phyloP scores from a whole-genome alignment of 1,140 invertebrate species.

The Tachypleus tridentatus region DNA sequence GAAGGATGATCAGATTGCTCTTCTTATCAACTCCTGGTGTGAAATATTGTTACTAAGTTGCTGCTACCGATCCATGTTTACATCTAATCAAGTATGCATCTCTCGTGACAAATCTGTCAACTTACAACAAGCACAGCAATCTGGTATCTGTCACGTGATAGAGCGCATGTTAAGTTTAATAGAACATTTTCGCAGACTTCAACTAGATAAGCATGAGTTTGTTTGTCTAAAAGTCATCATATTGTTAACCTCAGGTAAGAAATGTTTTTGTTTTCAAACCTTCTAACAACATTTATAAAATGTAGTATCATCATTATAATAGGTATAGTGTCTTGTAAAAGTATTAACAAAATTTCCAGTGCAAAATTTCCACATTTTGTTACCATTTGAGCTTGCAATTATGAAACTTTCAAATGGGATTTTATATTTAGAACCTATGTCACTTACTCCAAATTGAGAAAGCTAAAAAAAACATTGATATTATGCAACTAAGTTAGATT shows the following conservation, averaged over 20 bases:
- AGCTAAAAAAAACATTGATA: too few species aligned
- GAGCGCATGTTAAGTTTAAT: slow-evolving; percentile 89
- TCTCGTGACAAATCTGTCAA: slow-evolving; percentile 51
- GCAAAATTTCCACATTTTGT: too few species aligned
- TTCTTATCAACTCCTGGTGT: slow-evolving; percentile 96
- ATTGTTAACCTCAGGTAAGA: slow-evolving; percentile 74
- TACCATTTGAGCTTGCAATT: too few species aligned
- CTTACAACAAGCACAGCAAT: slow-evolving; percentile 54
- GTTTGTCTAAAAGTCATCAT: slow-evolving; percentile 89
- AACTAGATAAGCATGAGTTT: slow-evolving; percentile 93
- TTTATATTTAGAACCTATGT: too few species aligned
- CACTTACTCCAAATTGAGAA: too few species aligned
- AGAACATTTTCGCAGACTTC: slow-evolving; percentile 71
- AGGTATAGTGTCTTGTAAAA: too few species aligned
- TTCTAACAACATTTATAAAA: too few species aligned
- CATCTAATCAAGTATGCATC: slow-evolving; percentile 55
- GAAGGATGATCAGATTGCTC: slow-evolving; percentile 92
- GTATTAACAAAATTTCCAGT: too few species aligned
- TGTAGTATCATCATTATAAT: too few species aligned
- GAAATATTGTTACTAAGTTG: slow-evolving; percentile 81
- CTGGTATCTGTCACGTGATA: slow-evolving; percentile 64
- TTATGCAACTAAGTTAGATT: too few species aligned
- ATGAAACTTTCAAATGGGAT: too few species aligned
- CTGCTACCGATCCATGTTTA: slow-evolving; percentile 74
- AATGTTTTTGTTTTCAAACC: too few species aligned